A percentile compares a stretch with the other conserved stretches of the same genome.
phyloP scores from a whole-genome alignment of 64 coral and sea anemone genomes.

The Porites australiensis region DNA sequence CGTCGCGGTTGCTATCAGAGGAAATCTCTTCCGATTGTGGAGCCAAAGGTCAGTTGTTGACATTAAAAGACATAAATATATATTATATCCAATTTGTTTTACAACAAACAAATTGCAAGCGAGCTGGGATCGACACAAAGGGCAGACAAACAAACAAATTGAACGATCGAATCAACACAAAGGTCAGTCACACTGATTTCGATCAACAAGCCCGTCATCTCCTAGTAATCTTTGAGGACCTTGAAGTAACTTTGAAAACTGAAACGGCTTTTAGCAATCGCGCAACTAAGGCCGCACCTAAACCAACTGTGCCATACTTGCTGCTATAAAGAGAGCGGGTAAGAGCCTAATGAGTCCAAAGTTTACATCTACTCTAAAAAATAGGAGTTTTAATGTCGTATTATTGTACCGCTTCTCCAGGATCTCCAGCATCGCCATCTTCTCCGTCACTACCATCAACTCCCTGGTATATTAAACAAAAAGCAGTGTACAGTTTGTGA shows the following conservation, averaged over 20 bases:
- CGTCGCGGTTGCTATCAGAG: no score
- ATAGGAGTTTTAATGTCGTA: not conserved
- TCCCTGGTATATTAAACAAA: not conserved
- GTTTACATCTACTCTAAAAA: not conserved
- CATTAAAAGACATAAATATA: no score
- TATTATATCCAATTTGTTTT: not conserved
- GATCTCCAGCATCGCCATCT: not conserved
- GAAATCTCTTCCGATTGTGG: no score
- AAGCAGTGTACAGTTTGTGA: not conserved
- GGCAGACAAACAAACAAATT: no score
- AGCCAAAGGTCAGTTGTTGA: no score
- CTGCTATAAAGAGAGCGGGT: no score
- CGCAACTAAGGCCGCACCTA: no score
- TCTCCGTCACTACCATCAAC: not conserved
- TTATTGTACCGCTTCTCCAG: not conserved
- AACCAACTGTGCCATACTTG: no score
- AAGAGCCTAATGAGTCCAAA: no score
- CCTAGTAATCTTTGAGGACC: conserved; percentile 16
- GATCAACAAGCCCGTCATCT: not conserved
- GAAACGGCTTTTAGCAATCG: no score
- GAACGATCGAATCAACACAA: no score
- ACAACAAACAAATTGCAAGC: not conserved
- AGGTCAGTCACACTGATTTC: no score
- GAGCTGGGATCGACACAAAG: not conserved
- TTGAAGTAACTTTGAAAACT: not conserved